Evolutionary conservation across 1,140 invertebrate species (phyloP), one percentile per base, ranked within the genome.

Genomic region (Potamilus streckersoni): DNA sequence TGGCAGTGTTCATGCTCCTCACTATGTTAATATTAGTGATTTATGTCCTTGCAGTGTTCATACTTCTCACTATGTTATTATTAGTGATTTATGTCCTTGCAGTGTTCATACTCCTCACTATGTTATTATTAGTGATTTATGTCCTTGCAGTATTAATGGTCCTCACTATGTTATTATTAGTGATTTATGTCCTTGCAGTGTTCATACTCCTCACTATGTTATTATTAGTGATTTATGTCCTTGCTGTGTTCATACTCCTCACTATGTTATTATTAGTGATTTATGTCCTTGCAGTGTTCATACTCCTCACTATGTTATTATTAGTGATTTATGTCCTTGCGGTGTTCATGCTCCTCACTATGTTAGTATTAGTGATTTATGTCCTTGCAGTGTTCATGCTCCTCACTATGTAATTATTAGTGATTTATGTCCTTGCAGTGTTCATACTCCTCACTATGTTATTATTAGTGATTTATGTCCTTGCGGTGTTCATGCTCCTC

Each of bases 201-300:
- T 91, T 81, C 90, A 8, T 92, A 92, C 81, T n/a, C 38, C 38
- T 49, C 4, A 49, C 6, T 49, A 11, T 6, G 6, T 49, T 11
- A 8, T 49, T 49, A 49, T 72, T 66, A n/a, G 11, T 31, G 17
- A 68, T 68, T 74, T 20, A 69, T 31, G 61, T 77, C 72, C 67
- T 87, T 89, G 67, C 80, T 92, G 91, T 92, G 91, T 91, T 81
- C 90, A 8, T 92, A 92, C 81, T n/a, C 38, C 38, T 49, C 4
- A 49, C 6, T 49, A 11, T 6, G 6, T 49, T 11, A 8, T 49
- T 49, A 49, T 72, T 66, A n/a, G 11, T 31, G 17, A 68, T 68
- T 74, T 20, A 69, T 31, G 61, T 77, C 72, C 67, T 87, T 89
- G 67, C 80, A 92, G 91, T 92, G 91, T 91, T 81, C 90, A 8